phyloP scores from a whole-genome alignment of 1,140 invertebrate genomes.

The Subanguina moxae region DNA sequence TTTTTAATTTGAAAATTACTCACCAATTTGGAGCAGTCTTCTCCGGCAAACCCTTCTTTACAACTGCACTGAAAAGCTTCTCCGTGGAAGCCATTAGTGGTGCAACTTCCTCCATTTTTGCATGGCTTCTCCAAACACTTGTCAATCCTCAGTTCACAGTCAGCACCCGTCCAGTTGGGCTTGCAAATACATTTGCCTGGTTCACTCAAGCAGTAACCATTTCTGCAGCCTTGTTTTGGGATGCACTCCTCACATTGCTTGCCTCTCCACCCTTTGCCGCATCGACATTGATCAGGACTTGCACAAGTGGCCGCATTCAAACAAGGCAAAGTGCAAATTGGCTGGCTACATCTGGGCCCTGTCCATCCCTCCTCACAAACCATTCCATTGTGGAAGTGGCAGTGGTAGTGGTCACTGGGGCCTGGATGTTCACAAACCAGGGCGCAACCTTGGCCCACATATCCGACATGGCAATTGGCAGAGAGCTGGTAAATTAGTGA shows the following conservation, averaged over 20 bases:
- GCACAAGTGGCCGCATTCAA: conserved; percentile 10
- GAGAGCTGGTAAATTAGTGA: conserved; percentile 9
- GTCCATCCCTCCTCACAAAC: conserved; percentile 10
- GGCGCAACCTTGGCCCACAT: conserved; percentile 1
- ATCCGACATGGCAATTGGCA: conserved; percentile 6
- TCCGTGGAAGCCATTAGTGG: conserved; percentile 7
- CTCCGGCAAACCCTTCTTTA: conserved; percentile 13
- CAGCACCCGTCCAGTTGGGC: conserved; percentile 18
- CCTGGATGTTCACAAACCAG: conserved; percentile 4
- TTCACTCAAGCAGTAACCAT: conserved; percentile 18
- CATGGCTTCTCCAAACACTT: conserved; percentile 26
- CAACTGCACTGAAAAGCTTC: conserved; percentile 21
- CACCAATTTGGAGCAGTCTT: conserved; percentile 11
- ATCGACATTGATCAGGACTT: conserved; percentile 13
- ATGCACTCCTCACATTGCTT: conserved; percentile 11
- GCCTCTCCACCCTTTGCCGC: conserved; percentile 17
- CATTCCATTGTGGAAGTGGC: conserved; percentile 6
- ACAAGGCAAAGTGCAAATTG: conserved; percentile 13
- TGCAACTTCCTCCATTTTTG: conserved; percentile 19
- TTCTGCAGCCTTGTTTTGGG: conserved; percentile 10
- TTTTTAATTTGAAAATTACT: neutral
- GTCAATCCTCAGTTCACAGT: conserved; percentile 21
- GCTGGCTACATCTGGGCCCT: conserved; percentile 7
- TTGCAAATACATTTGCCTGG: conserved; percentile 26
- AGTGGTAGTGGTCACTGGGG: conserved; percentile 14